Base-by-base conservation (phyloP, 2,797 vertebrate species). In the Protosalanx chinensis region DNA sequence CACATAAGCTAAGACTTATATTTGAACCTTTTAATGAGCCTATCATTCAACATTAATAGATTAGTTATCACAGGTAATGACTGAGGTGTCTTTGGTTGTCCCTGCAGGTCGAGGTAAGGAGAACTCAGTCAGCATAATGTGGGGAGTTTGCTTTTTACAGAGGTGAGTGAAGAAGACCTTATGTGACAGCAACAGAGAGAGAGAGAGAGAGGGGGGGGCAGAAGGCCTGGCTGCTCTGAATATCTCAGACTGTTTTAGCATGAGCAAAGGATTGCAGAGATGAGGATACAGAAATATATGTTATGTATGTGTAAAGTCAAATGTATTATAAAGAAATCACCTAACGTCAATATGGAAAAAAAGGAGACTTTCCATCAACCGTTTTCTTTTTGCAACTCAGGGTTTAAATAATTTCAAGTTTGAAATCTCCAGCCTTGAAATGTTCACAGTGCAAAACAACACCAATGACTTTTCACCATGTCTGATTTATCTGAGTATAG, bases 31-130 rank as follows among this genome's bases (percentile, higher is more conserved):
- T 91, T 93, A 92, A 93, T 91, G 89, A 92, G 88, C 70, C 89
- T 81, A 93, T 93, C 89, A 84, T 86, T 93, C 90, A 91, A 88
- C 79, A 88, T 91, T 90, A 92, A 92, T 91, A 91, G 89, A 92
- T 92, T 88, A 89, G 89, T 91, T 90, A 92, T 90, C 88, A 89
- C 79, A 84, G 86, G 78, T 88, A 90, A 92, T 90, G 88, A 89
- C 85, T 82, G 82, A 86, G 88, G 87, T 90, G 89, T 90, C 89
- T 91, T 91, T 91, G 86, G 74, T 81, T 71, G 80, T 86, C 72
- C 87, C 88, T 76, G 74, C 84, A 88, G 90, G 90, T 92, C 87
- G 64, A 71, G 67, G 67, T 74, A 61, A 75, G 76, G 73, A 78
- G 79, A 84, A 83, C 81, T 87, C 80, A 65, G 67, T 79, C 79